phyloP scores from a whole-genome alignment of 2,113 vertebrate species.

The Paratilapia polleni region DNA sequence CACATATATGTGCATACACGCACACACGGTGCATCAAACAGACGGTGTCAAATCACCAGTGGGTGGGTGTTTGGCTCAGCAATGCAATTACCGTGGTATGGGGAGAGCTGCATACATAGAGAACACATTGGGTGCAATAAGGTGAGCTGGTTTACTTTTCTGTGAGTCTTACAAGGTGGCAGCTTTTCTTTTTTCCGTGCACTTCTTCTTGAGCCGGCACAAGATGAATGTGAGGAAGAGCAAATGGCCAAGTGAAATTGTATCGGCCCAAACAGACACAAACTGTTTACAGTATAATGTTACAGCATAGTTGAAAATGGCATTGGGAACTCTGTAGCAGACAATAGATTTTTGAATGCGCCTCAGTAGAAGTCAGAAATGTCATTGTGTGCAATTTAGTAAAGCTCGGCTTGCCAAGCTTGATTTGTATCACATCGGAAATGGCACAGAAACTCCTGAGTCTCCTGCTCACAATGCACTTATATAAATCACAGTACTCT shows the following conservation, averaged over 20 bases:
- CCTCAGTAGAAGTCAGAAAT: not conserved
- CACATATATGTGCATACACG: constrained; percentile 46
- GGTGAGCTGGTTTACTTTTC: constrained; percentile 45
- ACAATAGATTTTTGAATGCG: not conserved
- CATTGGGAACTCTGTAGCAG: not conserved
- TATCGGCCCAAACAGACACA: constrained; percentile 23
- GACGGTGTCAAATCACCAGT: constrained; percentile 72
- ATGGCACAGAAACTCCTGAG: not conserved
- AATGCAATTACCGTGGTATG: constrained; percentile 60
- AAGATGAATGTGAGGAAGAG: constrained; percentile 17
- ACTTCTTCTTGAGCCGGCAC: not conserved
- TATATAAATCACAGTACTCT: not conserved
- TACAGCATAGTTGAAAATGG: not conserved
- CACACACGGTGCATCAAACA: constrained; percentile 55
- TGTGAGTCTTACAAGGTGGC: too few species aligned
- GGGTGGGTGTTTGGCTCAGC: constrained; percentile 68
- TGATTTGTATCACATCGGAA: constrained; percentile 1
- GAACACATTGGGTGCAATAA: constrained; percentile 46
- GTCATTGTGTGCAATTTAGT: constrained; percentile 2
- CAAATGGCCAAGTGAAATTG: constrained; percentile 11
- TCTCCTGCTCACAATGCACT: not conserved
- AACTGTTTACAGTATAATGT: constrained; percentile 26
- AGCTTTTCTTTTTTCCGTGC: not conserved
- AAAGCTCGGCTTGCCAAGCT: constrained; percentile 9
- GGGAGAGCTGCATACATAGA: constrained; percentile 36